Evolutionary conservation across 2,797 vertebrate genomes (phyloP).

Genomic region (Sebastes vulpes): DNA sequence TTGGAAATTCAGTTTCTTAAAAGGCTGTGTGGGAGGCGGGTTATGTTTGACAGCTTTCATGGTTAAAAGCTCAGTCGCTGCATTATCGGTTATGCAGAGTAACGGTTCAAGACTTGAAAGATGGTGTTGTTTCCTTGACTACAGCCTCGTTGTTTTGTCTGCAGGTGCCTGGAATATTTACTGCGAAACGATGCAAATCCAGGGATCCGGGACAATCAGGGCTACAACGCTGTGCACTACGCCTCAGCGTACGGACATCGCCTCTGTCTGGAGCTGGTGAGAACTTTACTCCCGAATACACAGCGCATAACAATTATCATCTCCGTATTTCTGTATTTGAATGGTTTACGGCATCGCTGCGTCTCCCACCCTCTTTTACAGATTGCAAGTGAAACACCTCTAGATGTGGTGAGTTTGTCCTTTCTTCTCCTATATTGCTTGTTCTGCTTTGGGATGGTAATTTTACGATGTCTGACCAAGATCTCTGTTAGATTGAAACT

Average conservation of each 20-base stretch:
- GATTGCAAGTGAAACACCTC: slow-evolving; percentile 98
- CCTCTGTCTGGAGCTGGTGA: slow-evolving; percentile 97
- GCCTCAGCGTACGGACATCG: slow-evolving; percentile 97
- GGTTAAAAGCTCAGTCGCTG: background rate
- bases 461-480: background rate
- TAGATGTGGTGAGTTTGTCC: slow-evolving; percentile 95
- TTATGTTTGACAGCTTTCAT: slow-evolving; percentile 1
- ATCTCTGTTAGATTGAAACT: background rate
- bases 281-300: slow-evolving; percentile 29
- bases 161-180: slow-evolving; percentile 98
- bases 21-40: background rate
- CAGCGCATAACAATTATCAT: background rate
- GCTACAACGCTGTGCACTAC: slow-evolving; percentile 98
- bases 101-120: slow-evolving; percentile 1
- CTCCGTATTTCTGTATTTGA: background rate
- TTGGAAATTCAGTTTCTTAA: background rate
- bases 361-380: slow-evolving; percentile 71
- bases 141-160: slow-evolving; percentile 43
- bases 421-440: background rate
- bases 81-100: slow-evolving; percentile 3
- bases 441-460: background rate
- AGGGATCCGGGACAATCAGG: slow-evolving; percentile 96
- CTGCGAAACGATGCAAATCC: slow-evolving; percentile 98
- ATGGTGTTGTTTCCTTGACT: slow-evolving; percentile 32
- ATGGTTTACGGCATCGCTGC: background rate